A percentile compares a stretch with the other conserved stretches of the same genome.
Evolutionary conservation across 2,113 vertebrate genomes (phyloP).

Genomic region (Pluvialis apricaria): DNA sequence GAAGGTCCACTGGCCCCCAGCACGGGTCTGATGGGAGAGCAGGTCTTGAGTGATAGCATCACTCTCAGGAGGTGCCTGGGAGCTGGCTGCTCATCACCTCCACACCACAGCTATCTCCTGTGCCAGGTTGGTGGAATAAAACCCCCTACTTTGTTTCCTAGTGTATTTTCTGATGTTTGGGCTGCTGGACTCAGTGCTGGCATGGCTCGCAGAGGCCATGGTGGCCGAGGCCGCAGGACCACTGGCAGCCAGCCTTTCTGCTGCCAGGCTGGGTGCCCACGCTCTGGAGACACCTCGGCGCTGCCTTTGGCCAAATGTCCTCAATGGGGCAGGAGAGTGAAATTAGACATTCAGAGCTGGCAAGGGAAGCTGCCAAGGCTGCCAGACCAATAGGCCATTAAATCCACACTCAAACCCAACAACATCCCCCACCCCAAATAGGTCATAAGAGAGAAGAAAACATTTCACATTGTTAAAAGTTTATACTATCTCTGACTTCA

Average conservation of each 20-base stretch:
- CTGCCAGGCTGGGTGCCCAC: not conserved
- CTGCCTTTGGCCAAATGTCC: not conserved
- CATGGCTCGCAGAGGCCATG: rapidly evolving
- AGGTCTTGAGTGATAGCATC: too few relatives aligned
- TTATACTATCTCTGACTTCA: slow-evolving; percentile 60
- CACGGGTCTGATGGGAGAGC: not conserved
- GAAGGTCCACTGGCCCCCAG: not conserved
- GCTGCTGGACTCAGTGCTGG: not conserved
- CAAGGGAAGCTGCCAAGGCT: slow-evolving; percentile 8
- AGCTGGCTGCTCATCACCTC: not conserved
- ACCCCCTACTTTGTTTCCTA: not conserved
- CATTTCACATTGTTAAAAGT: slow-evolving; percentile 50
- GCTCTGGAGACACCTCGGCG: not conserved
- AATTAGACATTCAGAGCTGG: not conserved
- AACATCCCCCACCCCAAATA: not conserved
- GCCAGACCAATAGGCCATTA: slow-evolving; percentile 41
- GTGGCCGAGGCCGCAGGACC: not conserved
- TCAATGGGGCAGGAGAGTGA: not conserved
- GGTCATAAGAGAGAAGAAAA: slow-evolving; percentile 55
- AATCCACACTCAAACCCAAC: slow-evolving; percentile 19
- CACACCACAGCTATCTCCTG: not conserved
- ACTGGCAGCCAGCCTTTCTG: not conserved
- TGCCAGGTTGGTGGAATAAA: not conserved
- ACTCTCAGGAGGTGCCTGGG: not conserved
- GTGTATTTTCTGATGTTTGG: not conserved